phyloP scores from a whole-genome alignment of 2,797 vertebrate genomes.

The Lateolabrax maculatus region DNA sequence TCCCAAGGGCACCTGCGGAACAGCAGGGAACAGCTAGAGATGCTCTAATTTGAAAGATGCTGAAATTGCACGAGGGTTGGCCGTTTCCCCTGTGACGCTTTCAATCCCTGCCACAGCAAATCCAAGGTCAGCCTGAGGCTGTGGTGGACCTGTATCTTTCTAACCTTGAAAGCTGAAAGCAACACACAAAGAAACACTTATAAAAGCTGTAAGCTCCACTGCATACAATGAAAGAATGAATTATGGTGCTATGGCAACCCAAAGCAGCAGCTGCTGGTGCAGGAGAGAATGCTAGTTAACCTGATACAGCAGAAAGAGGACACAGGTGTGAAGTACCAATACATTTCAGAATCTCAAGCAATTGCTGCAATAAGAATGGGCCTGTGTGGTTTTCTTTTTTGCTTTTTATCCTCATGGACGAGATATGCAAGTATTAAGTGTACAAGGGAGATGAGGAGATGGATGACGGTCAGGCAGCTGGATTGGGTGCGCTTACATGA shows the following conservation, averaged over 20 bases:
- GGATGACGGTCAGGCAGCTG: conserved; percentile 5
- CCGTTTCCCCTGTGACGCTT: conserved; percentile 29
- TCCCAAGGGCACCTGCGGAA: background rate
- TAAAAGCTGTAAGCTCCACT: conserved; percentile 63
- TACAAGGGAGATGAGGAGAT: background rate
- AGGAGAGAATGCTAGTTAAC: conserved; percentile 56
- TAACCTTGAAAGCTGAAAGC: conserved; percentile 47
- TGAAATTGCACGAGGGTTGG: conserved; percentile 1
- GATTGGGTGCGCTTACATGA: conserved; percentile 86
- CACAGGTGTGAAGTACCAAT: conserved; percentile 52
- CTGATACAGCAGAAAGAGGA: conserved; percentile 53
- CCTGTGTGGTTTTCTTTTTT: background rate
- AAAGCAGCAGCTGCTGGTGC: conserved; percentile 58
- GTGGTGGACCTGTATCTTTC: conserved; percentile 20
- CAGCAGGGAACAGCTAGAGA: conserved; percentile 10
- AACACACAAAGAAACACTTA: conserved; percentile 68
- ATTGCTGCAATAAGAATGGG: background rate
- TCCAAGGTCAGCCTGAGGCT: conserved; percentile 48
- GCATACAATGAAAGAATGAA: conserved; percentile 71
- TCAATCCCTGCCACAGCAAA: conserved; percentile 25
- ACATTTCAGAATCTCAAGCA: conserved; percentile 16
- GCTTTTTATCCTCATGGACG: background rate
- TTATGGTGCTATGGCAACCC: conserved; percentile 81
- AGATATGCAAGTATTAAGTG: background rate
- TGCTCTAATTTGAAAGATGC: conserved; percentile 12